Percentiles rank a stretch among this genome's conserved stretches.
Evolutionary conservation across 2,797 vertebrate species (phyloP).

Genomic region (Micromesistius poutassou): DNA sequence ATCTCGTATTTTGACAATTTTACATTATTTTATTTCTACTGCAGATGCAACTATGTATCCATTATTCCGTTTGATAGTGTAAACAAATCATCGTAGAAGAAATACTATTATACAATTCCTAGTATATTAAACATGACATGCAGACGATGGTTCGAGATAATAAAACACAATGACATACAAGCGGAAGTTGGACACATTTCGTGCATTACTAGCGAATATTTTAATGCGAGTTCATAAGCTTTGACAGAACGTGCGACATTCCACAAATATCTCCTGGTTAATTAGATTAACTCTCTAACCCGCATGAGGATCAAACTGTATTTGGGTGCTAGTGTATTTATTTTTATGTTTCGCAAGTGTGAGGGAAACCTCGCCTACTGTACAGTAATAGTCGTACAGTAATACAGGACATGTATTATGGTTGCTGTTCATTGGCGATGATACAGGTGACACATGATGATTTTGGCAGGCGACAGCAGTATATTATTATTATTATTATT

Average conservation of each 20-base stretch:
- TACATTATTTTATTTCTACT: no score
- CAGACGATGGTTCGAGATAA: not conserved
- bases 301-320: slow-evolving; percentile 24
- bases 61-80: no score
- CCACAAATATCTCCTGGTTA: slow-evolving; percentile 42
- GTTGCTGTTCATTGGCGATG: not conserved
- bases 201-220: not conserved
- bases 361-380: slow-evolving; percentile 14
- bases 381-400: not conserved
- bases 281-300: slow-evolving; percentile 51
- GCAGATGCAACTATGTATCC: no score
- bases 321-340: slow-evolving; percentile 4
- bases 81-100: not conserved
- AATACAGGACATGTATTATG: not conserved
- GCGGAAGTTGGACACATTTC: no score
- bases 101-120: not conserved
- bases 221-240: slow-evolving; percentile 23
- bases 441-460: not conserved
- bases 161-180: no score
- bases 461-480: no score
- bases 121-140: not conserved
- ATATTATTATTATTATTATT: not conserved
- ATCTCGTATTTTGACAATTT: no score
- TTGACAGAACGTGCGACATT: slow-evolving; percentile 27
- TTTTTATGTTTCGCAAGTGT: slow-evolving; percentile 4